phyloP scores from a whole-genome alignment of 2,888 invertebrate species.

The Lochmaea capreae region DNA sequence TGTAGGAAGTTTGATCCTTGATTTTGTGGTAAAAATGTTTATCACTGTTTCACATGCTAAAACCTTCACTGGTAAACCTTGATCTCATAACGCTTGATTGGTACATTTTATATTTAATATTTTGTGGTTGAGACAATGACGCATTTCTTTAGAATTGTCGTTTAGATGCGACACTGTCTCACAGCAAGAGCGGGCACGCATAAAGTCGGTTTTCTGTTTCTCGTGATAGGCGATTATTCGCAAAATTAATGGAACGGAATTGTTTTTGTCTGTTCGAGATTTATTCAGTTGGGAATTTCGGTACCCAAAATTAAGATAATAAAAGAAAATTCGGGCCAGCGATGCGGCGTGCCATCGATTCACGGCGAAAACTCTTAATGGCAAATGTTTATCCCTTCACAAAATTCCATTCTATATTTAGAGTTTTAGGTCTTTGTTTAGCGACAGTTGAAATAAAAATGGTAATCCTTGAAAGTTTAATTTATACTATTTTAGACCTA shows the following conservation, averaged over 20 bases:
- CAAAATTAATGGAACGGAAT: conserved; percentile 44
- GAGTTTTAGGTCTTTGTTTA: background rate
- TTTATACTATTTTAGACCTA: background rate
- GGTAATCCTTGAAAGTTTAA: background rate
- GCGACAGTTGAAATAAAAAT: background rate
- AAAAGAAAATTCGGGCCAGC: conserved; percentile 27
- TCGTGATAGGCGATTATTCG: conserved; percentile 40
- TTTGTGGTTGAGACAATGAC: too few relatives aligned
- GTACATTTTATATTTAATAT: too few relatives aligned
- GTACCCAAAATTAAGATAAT: conserved; percentile 39
- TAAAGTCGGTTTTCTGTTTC: conserved; percentile 36
- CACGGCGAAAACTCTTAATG: conserved; percentile 25
- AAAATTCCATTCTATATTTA: background rate
- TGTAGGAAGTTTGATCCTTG: too few relatives aligned
- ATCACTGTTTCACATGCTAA: too few relatives aligned
- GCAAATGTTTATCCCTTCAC: conserved; percentile 11
- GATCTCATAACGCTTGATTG: too few relatives aligned
- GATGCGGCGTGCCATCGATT: conserved; percentile 29
- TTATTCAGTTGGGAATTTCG: conserved; percentile 40
- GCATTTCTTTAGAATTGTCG: background rate
- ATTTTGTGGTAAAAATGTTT: too few relatives aligned
- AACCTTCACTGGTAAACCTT: too few relatives aligned
- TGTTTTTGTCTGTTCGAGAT: conserved; percentile 42
- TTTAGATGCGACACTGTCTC: conserved; percentile 22
- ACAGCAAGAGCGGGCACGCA: conserved; percentile 27